Evolutionary conservation across 2,797 vertebrate genomes (phyloP).

Genomic region (Mormyrops boulengeri): DNA sequence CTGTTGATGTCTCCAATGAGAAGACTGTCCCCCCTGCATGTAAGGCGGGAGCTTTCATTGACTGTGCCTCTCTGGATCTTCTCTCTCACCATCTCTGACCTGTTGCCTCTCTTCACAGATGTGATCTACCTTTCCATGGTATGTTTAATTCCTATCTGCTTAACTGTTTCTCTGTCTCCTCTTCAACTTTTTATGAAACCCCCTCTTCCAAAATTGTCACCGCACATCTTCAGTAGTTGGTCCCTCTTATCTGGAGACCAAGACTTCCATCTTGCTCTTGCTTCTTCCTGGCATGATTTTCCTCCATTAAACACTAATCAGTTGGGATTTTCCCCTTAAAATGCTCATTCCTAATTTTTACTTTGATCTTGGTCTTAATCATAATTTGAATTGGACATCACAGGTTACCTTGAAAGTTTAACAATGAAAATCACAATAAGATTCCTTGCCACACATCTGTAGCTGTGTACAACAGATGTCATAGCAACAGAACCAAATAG

Average conservation of each 20-base stretch:
- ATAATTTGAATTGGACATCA: neutral
- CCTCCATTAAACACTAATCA: neutral
- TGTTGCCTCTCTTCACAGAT: neutral
- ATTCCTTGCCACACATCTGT: neutral
- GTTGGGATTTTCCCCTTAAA: neutral
- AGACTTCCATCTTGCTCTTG: neutral
- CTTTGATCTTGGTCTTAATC: neutral
- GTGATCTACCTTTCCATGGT: neutral
- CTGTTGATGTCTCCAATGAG: neutral
- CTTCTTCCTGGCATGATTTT: neutral
- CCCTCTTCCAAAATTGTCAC: neutral
- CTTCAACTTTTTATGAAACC: neutral
- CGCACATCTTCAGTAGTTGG: neutral
- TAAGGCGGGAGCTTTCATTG: neutral
- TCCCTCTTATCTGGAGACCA: neutral
- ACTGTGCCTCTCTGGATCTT: neutral
- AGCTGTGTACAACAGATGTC: neutral
- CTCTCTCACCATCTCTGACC: neutral
- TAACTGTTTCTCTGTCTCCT: neutral
- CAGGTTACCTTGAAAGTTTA: neutral
- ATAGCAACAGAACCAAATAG: neutral
- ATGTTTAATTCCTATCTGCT: neutral
- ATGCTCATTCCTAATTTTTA: neutral
- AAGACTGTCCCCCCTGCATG: neutral
- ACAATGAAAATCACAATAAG: neutral